Percentiles rank a stretch among this genome's conserved stretches.
Conservation (phyloP, 2,797 vertebrate genomes). For the Florisuga fusca region DNA sequence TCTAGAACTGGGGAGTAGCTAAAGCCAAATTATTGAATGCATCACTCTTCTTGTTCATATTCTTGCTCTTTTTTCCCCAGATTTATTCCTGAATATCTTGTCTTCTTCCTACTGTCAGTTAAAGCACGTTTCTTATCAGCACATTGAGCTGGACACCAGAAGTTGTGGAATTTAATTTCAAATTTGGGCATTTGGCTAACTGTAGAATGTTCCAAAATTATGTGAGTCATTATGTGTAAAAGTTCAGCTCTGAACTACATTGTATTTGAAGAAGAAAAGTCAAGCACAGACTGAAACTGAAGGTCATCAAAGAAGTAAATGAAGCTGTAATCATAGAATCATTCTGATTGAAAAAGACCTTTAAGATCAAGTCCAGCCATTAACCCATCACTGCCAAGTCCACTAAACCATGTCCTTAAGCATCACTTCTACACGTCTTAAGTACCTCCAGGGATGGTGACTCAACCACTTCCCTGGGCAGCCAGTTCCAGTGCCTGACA, state of each 20-base stretch:
- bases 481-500: too few species aligned
- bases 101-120: background rate
- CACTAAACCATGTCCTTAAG: too few species aligned
- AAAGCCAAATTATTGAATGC: background rate
- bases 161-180: background rate
- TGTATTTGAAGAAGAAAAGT: background rate
- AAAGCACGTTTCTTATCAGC: background rate
- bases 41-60: background rate
- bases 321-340: too few species aligned
- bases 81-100: background rate
- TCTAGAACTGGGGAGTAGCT: background rate
- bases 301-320: background rate
- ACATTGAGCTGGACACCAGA: background rate
- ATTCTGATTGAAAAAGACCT: too few species aligned
- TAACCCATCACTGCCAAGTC: too few species aligned
- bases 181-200: background rate
- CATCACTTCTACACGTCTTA: too few species aligned
- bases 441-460: too few species aligned
- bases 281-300: background rate
- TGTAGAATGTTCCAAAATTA: background rate
- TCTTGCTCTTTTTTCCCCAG: background rate
- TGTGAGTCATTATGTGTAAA: rapidly evolving
- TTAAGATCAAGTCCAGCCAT: too few species aligned
- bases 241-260: background rate
- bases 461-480: too few species aligned